Base-by-base conservation (phyloP, 2,888 invertebrate genomes). In the Aradus depressus region DNA sequence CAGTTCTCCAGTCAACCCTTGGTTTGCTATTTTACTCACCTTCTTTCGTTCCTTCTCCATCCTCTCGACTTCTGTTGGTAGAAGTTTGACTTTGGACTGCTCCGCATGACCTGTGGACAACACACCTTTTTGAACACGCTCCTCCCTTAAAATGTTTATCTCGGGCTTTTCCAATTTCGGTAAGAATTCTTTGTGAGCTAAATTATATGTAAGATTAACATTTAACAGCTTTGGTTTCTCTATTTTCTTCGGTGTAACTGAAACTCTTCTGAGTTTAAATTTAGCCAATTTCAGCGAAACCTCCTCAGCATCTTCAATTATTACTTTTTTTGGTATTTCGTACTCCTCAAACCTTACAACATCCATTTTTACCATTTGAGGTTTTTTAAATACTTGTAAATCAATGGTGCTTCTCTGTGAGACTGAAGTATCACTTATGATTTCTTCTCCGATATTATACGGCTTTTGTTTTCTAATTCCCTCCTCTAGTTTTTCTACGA, bases 281-380 rank as follows among this genome's bases (percentile, higher is more conserved):
- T n/a, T n/a, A n/a, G n/a, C n/a, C n/a, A n/a, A n/a, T n/a, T n/a
- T n/a, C n/a, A n/a, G n/a, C n/a, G n/a, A n/a, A n/a, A n/a, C n/a
- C 18, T 48, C 51, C 47, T 59, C 54, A 59, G 75, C 72, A 49
- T 73, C 67, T 39, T 78, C 76, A 0, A 74, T 70, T 32, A 76
- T 65, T 68, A 59, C 69, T 61, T 56, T 71, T 25, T 49, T 49
- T 26, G 35, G 41, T 32, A 44, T 51, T 28, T 32, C 21, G 48
- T 56, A 58, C 43, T 52, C 53, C 25, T 12, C 28, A 14, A 44
- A 43, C 3, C 12, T 16, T 43, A 18, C 23, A n/a, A 43, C 37
- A n/a, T 34, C 18, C 34, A 34, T 4, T 18, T 3, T 34, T 16
- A 34, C 6, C n/a, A n/a, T n/a, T n/a, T n/a, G n/a, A n/a, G n/a